Conservation (phyloP, 2,888 invertebrate genomes). For the Tenthredo scrophulariae region DNA sequence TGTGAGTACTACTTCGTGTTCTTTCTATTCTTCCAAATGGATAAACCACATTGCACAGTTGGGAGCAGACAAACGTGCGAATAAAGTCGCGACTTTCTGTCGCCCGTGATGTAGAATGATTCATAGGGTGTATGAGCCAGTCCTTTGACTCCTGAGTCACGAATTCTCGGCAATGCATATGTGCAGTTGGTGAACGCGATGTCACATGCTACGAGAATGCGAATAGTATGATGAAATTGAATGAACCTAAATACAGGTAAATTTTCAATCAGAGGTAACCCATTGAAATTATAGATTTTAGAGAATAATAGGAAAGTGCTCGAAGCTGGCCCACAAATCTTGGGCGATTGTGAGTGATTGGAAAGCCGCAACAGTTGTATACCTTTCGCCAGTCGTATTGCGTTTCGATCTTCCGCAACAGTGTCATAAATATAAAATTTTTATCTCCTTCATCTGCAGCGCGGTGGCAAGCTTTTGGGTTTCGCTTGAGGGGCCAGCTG, state of each 20-base stretch:
- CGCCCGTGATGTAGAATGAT: constrained; percentile 9
- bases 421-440: constrained; percentile 41
- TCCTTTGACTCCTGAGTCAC: constrained; percentile 23
- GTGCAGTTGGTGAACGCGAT: constrained; percentile 12
- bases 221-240: background rate
- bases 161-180: constrained; percentile 29
- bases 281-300: background rate
- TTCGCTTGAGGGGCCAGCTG: constrained; percentile 52
- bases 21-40: background rate
- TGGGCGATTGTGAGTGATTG: background rate
- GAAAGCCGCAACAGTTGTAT: constrained; percentile 14
- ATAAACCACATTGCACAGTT: constrained; percentile 1
- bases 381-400: constrained; percentile 1
- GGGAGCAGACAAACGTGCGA: background rate
- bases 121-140: constrained; percentile 10
- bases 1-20: background rate
- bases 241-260: background rate
- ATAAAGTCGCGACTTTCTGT: background rate
- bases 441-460: constrained; percentile 42
- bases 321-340: background rate
- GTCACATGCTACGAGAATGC: background rate
- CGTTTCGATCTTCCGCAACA: background rate
- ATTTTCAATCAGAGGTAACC: background rate
- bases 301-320: background rate
- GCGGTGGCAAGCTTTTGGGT: constrained; percentile 44